These are phyloP conservation scores for Ciconia stormi DNA, from an alignment of 2,113 vertebrate genomes.

Conservation along the genomic window DNA sequence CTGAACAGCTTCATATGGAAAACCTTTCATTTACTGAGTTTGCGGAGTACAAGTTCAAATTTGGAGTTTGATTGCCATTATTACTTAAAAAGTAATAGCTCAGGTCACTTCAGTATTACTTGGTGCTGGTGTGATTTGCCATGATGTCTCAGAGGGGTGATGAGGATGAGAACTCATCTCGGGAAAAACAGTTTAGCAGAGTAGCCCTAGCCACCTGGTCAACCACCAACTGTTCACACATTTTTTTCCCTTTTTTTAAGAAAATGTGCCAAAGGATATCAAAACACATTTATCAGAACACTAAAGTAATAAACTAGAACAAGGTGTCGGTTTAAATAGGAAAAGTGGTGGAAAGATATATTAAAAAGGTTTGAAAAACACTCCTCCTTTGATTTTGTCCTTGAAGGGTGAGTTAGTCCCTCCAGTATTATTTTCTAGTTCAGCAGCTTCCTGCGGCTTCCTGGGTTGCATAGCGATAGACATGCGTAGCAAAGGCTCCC, in stretches of 20 bases:
- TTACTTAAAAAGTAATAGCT: neutral
- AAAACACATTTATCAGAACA: conserved; percentile 24
- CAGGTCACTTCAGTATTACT: neutral
- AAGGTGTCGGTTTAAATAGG: conserved; percentile 28
- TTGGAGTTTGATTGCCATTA: neutral
- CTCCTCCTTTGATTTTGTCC: neutral
- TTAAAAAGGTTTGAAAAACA: conserved; percentile 13
- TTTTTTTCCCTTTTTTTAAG: neutral
- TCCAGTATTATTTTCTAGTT: neutral
- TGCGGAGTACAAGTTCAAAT: neutral
- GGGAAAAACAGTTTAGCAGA: neutral
- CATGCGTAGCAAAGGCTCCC: neutral
- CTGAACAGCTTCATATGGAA: neutral
- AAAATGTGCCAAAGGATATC: conserved; percentile 37
- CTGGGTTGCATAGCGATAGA: neutral
- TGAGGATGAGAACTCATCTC: neutral
- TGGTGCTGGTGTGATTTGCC: neutral
- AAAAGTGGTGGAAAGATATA: neutral
- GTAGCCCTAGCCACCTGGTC: conserved; percentile 29
- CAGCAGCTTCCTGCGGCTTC: neutral
- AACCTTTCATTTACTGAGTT: neutral
- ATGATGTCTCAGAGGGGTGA: neutral
- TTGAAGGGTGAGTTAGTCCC: conserved; percentile 10
- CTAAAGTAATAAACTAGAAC: conserved; percentile 38
- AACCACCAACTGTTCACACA: conserved; percentile 35